Evolutionary conservation across 2,797 vertebrate genomes (phyloP), one percentile per base, ranked within the genome.

Genomic region (Fundulus diaphanus): DNA sequence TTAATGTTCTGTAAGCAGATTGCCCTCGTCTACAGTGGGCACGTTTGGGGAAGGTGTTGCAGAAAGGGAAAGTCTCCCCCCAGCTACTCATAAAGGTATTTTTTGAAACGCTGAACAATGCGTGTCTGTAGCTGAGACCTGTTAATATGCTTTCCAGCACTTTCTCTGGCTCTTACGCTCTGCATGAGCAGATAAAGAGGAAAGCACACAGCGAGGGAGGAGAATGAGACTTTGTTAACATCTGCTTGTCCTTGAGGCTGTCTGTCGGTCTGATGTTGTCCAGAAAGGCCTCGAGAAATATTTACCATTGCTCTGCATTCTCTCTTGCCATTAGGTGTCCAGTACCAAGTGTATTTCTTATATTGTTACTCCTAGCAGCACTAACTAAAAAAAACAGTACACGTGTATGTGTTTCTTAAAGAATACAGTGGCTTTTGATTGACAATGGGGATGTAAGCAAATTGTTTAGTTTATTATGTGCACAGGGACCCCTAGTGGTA

Each of bases 401-500:
- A 54, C 40, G 71, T 61, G 40, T 48, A 70, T 70, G 76, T 68
- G 65, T 24, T 16, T 74, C 72, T 29, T 72, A 70, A 81, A 75
- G 35, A 35, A n/a, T 54, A 12, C 57, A 65, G n/a, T 74, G 68
- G 56, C 46, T 72, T 24, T 52, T 35, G 11, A 72, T 68, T 59
- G 70, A 46, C 54, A 63, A 22, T 74, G 67, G 40, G 22, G 67
- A 24, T 51, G 52, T 46, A 65, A n/a, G 65, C 54, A 70, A 49
- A 70, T 15, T 63, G 24, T 49, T 84, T 85, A 82, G 80, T 92
- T 92, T 89, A 40, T 91, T 69, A 75, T 92, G 93, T 71, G 71
- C 89, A 90, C 77, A 90, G 91, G 70, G 93, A 89, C 94, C 90
- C 91, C 95, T 96, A 79, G 92, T 93, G 95, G 92, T 42, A 42